Evolutionary conservation across 2,797 vertebrate genomes (phyloP), one percentile per base, ranked within the genome.

Genomic region (Acridotheres tristis): DNA sequence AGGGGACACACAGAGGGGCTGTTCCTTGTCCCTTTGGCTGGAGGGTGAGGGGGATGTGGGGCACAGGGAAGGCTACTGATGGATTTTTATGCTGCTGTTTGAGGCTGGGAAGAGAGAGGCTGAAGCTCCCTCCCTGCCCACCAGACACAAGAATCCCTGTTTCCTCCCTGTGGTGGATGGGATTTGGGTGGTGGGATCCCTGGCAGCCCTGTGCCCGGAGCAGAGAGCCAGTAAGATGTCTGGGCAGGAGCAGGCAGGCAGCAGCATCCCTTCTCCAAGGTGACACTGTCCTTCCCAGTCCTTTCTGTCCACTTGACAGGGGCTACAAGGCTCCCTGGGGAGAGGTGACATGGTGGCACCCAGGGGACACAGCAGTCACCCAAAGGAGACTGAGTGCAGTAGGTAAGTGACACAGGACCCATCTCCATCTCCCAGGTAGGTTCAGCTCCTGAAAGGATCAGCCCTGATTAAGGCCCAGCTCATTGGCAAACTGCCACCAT

Each of bases 61-160:
- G 72, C 38, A 36, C 50, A 54, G 23, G 21, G 29, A 36, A 84
- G 42, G 75, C 10, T 8, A 11, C 45, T 51, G 53, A n/a, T 18
- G 9, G 82, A 89, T 84, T 96, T 95, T 88, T 89, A 96, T 59
- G 80, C 54, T 76, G 90, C 85, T 54, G 81, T 59, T 72, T 65
- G 76, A n/a, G 80, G 55, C 69, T 91, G 67, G 48, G 38, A 17
- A 71, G 68, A 36, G 55, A 27, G 74, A 78, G 34, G 74, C 50
- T 7, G 17, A 66, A 50, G 77, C 25, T 75, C 32, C 38, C 53
- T 82, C 88, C 68, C 43, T 47, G 79, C 63, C 53, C 53, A 50
- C 22, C 40, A 43, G 89, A 36, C 75, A 79, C 67, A 68, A 59
- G 59, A 27, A 12, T 65, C 61, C 62, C 78, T 45, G 4, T 55